Base-by-base conservation (phyloP, 2,113 vertebrate species). In the Cercopithecus mona region DNA sequence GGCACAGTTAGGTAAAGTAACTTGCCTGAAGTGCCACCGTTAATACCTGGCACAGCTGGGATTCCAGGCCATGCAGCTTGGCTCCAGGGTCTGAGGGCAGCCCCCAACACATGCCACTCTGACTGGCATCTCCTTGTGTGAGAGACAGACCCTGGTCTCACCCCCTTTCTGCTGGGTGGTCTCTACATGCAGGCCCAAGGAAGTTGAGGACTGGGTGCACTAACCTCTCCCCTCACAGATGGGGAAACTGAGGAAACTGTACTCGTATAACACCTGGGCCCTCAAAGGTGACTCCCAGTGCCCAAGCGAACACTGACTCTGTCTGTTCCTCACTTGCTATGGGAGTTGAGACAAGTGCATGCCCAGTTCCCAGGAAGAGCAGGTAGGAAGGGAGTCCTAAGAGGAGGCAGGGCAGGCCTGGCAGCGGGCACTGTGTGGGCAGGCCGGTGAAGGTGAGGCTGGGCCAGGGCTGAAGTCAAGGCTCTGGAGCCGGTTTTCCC, bases 401-500 rank as follows among this genome's bases (percentile, higher is more conserved):
- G 55, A 97, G 80, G 89, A 97, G 97, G 97, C 0, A 30, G 87
- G 86, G 95, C 83, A 72, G 89, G 90, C 70, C 88, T 95, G 96
- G 95, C 93, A 95, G 97, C 88, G 11, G 90, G 88, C 76, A 68
- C 3, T 0, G 32, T 22, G 22, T 57, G 50, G 88, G 92, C 93
- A 90, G 94, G 95, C 70, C 0, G 81, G 80, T 43, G 81, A 95
- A 95, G 95, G 97, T 82, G 89, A 97, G 96, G 85, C 89, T 57
- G 66, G 81, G 95, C 97, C 91, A 68, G 81, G 68, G 50, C 96
- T 64, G 81, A 85, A 96, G 96, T 64, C 0, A 38, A 96, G 94
- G 73, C 72, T 66, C 55, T 8, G n/a, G 84, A 98, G 96, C 98
- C 93, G 97, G 97, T 98, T 97, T 97, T 98, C 97, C 97, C 97